These are phyloP conservation scores for Erebia palarica DNA, from an alignment of 2,888 invertebrate genomes.

Conservation along the genomic window DNA sequence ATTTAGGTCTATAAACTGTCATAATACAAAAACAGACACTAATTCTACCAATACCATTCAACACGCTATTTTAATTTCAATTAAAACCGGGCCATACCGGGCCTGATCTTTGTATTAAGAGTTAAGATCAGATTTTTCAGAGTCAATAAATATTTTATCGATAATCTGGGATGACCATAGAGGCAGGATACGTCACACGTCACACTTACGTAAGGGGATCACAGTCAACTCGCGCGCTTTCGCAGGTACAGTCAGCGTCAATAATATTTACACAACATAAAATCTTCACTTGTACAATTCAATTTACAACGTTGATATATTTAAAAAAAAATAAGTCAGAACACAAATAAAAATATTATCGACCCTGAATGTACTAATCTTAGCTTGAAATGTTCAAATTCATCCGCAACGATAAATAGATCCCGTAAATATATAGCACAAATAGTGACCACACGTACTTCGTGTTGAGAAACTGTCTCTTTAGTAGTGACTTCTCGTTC, in stretches of 20 bases:
- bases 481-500: conserved; percentile 53
- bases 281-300: background rate
- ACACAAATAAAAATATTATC: conserved; percentile 1
- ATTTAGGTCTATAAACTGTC: background rate
- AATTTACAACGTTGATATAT: background rate
- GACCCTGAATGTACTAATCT: conserved; percentile 9
- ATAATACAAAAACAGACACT: too few relatives aligned
- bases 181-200: too few relatives aligned
- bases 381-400: conserved; percentile 46
- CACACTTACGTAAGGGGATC: too few relatives aligned
- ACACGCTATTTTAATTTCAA: too few relatives aligned
- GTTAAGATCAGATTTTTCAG: background rate
- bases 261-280: conserved; percentile 7
- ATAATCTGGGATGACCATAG: background rate
- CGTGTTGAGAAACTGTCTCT: conserved; percentile 56
- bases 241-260: conserved; percentile 1
- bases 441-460: conserved; percentile 67
- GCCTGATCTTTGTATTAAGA: too few relatives aligned
- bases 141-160: background rate
- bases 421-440: conserved; percentile 63
- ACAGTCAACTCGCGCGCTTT: background rate
- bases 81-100: too few relatives aligned
- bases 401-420: conserved; percentile 51
- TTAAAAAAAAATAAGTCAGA: background rate
- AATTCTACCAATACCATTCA: too few relatives aligned